These are phyloP conservation scores for Heliocidaris erythrogramma DNA, from an alignment of 35 echinoderm and acorn worm genomes.

Conservation along the genomic window DNA sequence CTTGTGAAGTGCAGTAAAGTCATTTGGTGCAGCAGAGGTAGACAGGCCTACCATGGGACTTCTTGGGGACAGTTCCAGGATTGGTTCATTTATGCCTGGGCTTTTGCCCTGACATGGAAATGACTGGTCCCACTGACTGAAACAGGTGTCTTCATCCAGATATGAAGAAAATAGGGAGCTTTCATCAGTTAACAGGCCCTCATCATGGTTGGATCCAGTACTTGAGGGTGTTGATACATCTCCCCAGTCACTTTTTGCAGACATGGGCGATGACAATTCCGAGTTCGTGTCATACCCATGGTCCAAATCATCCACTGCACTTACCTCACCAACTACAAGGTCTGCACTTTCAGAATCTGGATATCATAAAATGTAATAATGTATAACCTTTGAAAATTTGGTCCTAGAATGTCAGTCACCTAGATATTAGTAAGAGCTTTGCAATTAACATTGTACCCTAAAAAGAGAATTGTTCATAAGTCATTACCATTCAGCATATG, in stretches of 20 bases:
- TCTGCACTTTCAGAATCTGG: conserved; percentile 63
- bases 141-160: conserved; percentile 48
- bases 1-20: conserved; percentile 29
- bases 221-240: conserved; percentile 45
- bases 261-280: conserved; percentile 50
- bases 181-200: conserved; percentile 29
- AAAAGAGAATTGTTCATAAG: not conserved
- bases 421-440: not conserved
- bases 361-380: conserved; percentile 67
- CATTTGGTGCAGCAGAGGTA: conserved; percentile 28
- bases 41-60: conserved; percentile 51
- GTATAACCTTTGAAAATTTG: conserved; percentile 43
- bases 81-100: conserved; percentile 1
- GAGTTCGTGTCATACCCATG: conserved; percentile 41
- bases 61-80: conserved; percentile 23
- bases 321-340: conserved; percentile 54
- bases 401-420: conserved; percentile 14
- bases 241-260: conserved; percentile 51
- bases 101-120: not conserved
- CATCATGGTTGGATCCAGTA: conserved; percentile 29
- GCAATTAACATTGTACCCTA: not conserved
- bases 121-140: conserved; percentile 29
- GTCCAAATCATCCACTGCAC: conserved; percentile 34
- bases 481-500: not conserved
- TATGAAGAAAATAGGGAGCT: conserved; percentile 46